Evolutionary conservation across 2,888 invertebrate genomes (phyloP).

Genomic region (Saturnia japonica): DNA sequence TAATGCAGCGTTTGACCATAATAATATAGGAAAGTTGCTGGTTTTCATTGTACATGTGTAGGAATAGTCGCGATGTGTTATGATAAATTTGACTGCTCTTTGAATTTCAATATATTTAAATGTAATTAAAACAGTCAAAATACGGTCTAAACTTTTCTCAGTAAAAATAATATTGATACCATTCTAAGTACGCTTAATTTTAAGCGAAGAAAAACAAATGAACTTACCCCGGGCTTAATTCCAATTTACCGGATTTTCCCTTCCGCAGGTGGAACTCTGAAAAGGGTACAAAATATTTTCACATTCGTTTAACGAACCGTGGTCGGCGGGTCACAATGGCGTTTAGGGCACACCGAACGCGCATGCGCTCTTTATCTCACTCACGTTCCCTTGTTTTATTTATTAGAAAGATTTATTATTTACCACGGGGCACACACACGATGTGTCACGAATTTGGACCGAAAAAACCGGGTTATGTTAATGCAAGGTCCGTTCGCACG

Average conservation of each 20-base stretch:
- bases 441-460: constrained; percentile 77
- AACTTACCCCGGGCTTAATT: neutral
- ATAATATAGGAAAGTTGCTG: no score
- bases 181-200: neutral
- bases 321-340: constrained; percentile 69
- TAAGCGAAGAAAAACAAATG: neutral
- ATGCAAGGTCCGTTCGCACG: constrained; percentile 69
- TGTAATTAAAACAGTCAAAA: no score
- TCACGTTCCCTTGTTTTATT: constrained; percentile 81
- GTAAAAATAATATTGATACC: neutral
- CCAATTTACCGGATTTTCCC: neutral
- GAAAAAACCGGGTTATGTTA: constrained; percentile 76
- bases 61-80: no score
- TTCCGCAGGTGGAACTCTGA: constrained; percentile 42
- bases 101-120: neutral
- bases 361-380: constrained; percentile 75
- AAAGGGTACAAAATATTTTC: constrained; percentile 72
- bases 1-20: no score
- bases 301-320: constrained; percentile 77
- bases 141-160: no score
- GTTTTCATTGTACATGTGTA: no score
- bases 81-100: no score
- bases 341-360: constrained; percentile 79
- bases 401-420: constrained; percentile 82
- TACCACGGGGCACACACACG: constrained; percentile 78